A percentile compares a stretch with the other conserved stretches of the same genome.
phyloP scores from a whole-genome alignment of 2,113 vertebrate genomes.

The Silurus glanis region DNA sequence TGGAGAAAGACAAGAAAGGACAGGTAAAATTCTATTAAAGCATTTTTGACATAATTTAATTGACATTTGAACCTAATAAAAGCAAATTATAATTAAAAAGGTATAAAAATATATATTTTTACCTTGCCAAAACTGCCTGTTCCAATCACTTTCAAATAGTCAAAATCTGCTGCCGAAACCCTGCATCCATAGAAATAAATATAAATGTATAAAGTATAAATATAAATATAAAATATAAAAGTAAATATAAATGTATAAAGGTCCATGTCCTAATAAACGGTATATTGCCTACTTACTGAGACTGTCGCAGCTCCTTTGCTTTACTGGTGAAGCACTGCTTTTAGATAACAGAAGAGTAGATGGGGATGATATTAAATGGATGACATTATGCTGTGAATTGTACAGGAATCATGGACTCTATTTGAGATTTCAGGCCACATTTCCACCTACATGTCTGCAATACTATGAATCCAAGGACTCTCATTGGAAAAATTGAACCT shows the following conservation, averaged over 20 bases:
- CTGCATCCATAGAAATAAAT: conserved; percentile 55
- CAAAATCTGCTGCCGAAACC: conserved; percentile 74
- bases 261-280: not conserved
- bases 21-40: not conserved
- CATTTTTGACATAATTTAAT: not conserved
- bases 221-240: not conserved
- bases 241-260: no score
- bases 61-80: not conserved
- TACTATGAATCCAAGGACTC: not conserved
- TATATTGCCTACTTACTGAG: conserved; percentile 14
- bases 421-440: not conserved
- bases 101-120: not conserved
- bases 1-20: not conserved
- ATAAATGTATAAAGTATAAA: not conserved
- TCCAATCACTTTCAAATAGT: conserved; percentile 77
- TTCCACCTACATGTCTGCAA: not conserved
- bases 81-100: no score
- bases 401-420: not conserved
- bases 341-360: conserved; percentile 14
- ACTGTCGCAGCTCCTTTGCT: conserved; percentile 3
- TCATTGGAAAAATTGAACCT: not conserved
- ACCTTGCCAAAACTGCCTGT: conserved; percentile 81
- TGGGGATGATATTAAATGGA: not conserved
- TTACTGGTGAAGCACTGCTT: conserved; percentile 43
- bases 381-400: not conserved